These are phyloP conservation scores for Lasioglossum leucozonium DNA, from an alignment of 2,888 invertebrate genomes.

Conservation along the genomic window DNA sequence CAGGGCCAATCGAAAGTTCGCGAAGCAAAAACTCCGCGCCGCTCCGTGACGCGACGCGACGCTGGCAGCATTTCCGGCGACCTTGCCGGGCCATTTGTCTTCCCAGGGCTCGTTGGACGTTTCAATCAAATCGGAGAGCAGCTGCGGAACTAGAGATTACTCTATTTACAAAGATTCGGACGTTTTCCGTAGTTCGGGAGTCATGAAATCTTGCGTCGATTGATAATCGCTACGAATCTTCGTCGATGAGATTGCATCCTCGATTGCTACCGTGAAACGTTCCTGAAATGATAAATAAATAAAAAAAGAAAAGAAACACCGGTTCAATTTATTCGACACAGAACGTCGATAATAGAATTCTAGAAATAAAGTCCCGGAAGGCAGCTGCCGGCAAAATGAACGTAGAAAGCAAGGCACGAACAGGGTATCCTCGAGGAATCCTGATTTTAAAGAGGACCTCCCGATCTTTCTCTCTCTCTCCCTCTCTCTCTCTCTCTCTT, in stretches of 20 bases:
- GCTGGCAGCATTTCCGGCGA: conserved; percentile 37
- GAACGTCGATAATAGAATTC: neutral
- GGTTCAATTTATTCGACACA: neutral
- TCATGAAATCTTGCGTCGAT: neutral
- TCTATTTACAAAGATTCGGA: conserved; percentile 25
- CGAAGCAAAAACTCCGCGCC: neutral
- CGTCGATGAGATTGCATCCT: neutral
- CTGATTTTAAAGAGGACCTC: neutral
- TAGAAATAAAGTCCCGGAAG: neutral
- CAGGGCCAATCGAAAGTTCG: conserved; percentile 40
- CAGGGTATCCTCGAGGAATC: neutral
- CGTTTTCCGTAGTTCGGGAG: neutral
- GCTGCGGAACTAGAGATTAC: conserved; percentile 4
- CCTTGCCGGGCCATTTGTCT: conserved; percentile 45
- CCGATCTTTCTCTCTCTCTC: too few relatives aligned
- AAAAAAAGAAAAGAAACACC: too few relatives aligned
- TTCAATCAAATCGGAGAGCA: conserved; percentile 41
- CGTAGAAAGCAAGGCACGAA: neutral
- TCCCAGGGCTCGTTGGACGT: conserved; percentile 14
- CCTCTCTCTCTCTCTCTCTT: too few relatives aligned
- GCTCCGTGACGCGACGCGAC: neutral
- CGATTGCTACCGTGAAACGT: neutral
- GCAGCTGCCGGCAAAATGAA: neutral
- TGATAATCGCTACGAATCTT: neutral
- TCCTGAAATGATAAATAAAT: too few relatives aligned